Base-by-base conservation (phyloP, 1,140 invertebrate genomes). In the Whitmania pigra region DNA sequence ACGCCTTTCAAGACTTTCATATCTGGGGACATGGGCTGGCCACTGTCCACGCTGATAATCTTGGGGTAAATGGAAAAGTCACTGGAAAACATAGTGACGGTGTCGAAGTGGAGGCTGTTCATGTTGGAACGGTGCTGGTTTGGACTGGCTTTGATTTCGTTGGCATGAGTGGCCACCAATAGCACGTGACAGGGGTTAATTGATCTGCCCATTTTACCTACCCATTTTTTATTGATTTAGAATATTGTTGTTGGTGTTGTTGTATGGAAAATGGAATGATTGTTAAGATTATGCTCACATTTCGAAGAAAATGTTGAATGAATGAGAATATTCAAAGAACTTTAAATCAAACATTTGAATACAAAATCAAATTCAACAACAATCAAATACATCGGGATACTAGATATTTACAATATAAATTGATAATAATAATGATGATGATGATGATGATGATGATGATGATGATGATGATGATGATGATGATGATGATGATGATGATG, bases 141-240 rank as follows among this genome's bases (percentile, higher is more conserved):
- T 80, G 40, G 82, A 77, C 60, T 84, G 86, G 75, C 84, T 85
- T 83, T 81, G 0, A 77, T 72, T n/a, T 79, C 78, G 77, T 88
- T 87, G 18, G 88, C 87, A 79, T 89, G 88, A 0, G 88, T 89
- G 11, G 86, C 88, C 6, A 89, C 82, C 31, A 89, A 78, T 20
- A 87, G 79, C 6, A 90, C 85, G 71, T 82, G 77, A 6, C 82
- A 79, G 53, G 81, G 78, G 73, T 83, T 82, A 36, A 80, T 82
- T 2, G 83, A 81, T 74, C 83, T 84, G 43, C 87, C 87, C 78
- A 84, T 84, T 63, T 83, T 80, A 74, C 84, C 87, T 87, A 75
- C n/a, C n/a, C n/a, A n/a, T n/a, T n/a, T n/a, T n/a, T n/a, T n/a
- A n/a, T n/a, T n/a, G n/a, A n/a, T n/a, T n/a, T n/a, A n/a, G n/a